phyloP scores from a whole-genome alignment of 2,888 invertebrate genomes.

The Cantharis flavilabris region DNA sequence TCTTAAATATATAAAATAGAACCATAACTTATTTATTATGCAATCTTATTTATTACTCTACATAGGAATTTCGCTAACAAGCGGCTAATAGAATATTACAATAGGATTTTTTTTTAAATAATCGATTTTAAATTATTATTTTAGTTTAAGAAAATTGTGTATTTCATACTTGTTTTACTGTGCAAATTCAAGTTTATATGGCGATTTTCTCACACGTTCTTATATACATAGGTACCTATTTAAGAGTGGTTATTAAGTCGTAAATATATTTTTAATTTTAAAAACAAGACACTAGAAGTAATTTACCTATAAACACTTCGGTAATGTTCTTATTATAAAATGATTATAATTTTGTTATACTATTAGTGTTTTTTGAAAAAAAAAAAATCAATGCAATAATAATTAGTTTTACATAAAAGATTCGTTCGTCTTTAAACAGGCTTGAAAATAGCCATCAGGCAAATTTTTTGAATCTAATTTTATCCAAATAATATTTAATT shows the following conservation, averaged over 20 bases:
- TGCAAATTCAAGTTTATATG: not conserved
- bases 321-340: not conserved
- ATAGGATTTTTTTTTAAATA: not conserved
- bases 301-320: not conserved
- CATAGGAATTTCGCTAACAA: not conserved
- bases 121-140: not conserved
- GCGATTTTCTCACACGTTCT: not conserved
- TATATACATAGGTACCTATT: not conserved
- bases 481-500: not conserved
- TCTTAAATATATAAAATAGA: not conserved
- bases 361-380: too few species aligned
- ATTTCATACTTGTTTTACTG: not conserved
- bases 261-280: not conserved
- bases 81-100: not conserved
- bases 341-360: not conserved
- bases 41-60: not conserved
- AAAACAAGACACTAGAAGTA: not conserved
- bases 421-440: not conserved
- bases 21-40: not conserved
- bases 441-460: not conserved
- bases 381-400: not conserved
- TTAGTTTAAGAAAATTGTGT: not conserved
- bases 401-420: not conserved
- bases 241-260: not conserved
- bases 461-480: not conserved